Base-by-base conservation (phyloP, 2,113 vertebrate species). In the Ciconia stormi region DNA sequence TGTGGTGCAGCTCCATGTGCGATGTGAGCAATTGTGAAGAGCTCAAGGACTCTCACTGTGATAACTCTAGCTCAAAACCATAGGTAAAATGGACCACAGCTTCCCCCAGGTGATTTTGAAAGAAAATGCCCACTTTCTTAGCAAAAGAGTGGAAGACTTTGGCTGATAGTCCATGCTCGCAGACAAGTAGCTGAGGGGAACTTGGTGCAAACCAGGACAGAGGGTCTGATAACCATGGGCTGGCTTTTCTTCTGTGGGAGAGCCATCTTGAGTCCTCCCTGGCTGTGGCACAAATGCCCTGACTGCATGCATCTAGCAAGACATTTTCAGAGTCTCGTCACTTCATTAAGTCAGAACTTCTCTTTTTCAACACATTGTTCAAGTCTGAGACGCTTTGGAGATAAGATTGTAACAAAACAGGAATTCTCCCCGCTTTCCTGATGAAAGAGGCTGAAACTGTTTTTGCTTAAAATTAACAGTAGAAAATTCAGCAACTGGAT, bases 401-500 rank as follows among this genome's bases (percentile, higher is more conserved):
- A 32, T 59, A 71, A 87, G 59, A 38, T 36, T 34, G 32, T 65
- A 85, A 61, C 10, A 53, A 32, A 87, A 22, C 5, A 78, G 91
- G 84, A 94, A 44, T 95, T 79, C 18, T 56, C 91, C 73, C n/a
- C 0, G 6, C 47, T 87, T 85, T 91, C 61, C 52, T 61, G 56
- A 76, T 52, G 36, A 90, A 92, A 95, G 34, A 76, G 26, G 20
- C 23, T 44, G n/a, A 93, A 84, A 67, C 30, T 78, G 20, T 2
- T 91, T 95, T 91, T 71, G 20, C 61, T 59, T 84, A 74, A 92
- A 81, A 6, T 67, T 89, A 82, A 71, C 38, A 55, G 59, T 83
- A 89, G 69, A 67, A 91, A 96, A 91, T 89, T 50, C 61, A 85
- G 83, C 61, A 84, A 36, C 47, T 47, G 62, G 34, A 55, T 94